Evolutionary conservation across 2,113 vertebrate species (phyloP), one percentile per base, ranked within the genome.

Genomic region (Psephotus haematonotus): DNA sequence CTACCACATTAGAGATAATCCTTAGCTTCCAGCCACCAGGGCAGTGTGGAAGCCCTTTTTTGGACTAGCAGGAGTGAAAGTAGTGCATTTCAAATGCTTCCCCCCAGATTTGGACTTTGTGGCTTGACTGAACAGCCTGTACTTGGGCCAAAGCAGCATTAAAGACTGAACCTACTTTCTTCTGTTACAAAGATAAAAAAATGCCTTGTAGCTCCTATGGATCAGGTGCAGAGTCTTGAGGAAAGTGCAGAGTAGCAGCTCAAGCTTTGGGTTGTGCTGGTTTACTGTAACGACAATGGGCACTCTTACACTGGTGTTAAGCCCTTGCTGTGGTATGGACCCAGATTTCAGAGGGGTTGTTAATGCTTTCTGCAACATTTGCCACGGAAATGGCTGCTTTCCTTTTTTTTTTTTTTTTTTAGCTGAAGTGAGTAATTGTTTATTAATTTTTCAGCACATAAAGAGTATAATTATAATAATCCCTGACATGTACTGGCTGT

Each of bases 371-470:
- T 95, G 84, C 60, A 88, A 90, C 81, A 82, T 97, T 97, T 92
- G 55, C 88, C 47, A 94, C 93, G 80, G 94, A 96, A 95, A 92
- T 5, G 69, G 28, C 78, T 90, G 84, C 64, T 95, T 91, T 47
- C 31, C 83, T 88, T 95, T 85, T 39, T 68, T 85, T 86, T 75
- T 75, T 43, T 44, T 44, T 44, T 55, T 31, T 55, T 60, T 14
- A 23, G 9, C 82, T 87, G 86, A 93, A 97, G 92, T 94, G 62
- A 82, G 74, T 97, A 93, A 96, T 94, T 97, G 92, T 95, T 97
- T 96, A 95, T 97, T 95, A 97, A 95, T 97, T 97, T 97, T 97
- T 97, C 90, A 97, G 93, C 91, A 96, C 11, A 9, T 94, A 96
- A 95, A 94, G 94, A 91, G 86, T 93, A 71, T 96, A 97, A 95